Conservation (phyloP, 2,797 vertebrate genomes). For the Hipposideros larvatus region DNA sequence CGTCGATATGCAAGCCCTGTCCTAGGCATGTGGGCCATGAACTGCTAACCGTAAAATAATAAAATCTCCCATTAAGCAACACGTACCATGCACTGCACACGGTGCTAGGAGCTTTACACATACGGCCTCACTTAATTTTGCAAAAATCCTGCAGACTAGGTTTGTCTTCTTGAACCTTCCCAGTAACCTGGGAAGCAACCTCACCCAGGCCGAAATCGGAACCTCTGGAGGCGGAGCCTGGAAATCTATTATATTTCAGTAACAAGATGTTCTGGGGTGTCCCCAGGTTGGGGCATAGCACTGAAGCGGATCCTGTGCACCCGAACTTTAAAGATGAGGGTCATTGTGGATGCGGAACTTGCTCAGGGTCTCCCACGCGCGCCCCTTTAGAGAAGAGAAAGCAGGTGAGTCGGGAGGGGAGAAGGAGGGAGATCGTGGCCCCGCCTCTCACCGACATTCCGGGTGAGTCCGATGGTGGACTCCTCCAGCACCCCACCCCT, state of each 20-base stretch:
- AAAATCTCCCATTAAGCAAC: background rate
- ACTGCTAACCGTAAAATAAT: no score
- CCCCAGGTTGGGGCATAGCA: background rate
- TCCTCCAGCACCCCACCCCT: background rate
- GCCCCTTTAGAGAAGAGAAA: rapidly evolving
- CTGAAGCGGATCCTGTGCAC: background rate
- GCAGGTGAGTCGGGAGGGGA: no score
- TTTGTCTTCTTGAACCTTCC: background rate
- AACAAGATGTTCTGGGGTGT: background rate
- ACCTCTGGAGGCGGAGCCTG: background rate
- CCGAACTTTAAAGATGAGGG: background rate
- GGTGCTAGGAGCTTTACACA: background rate
- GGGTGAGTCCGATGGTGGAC: background rate
- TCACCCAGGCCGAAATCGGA: background rate
- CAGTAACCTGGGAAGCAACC: background rate
- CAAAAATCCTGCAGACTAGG: background rate
- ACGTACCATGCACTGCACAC: rapidly evolving
- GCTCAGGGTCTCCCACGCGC: background rate
- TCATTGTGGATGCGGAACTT: rapidly evolving
- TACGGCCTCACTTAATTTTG: background rate
- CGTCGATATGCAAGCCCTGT: rapidly evolving
- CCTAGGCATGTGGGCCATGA: background rate
- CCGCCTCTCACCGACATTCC: background rate
- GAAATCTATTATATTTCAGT: background rate
- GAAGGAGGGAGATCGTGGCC: background rate